Conservation (phyloP, 2,888 invertebrate species). For the Ceramica pisi region DNA sequence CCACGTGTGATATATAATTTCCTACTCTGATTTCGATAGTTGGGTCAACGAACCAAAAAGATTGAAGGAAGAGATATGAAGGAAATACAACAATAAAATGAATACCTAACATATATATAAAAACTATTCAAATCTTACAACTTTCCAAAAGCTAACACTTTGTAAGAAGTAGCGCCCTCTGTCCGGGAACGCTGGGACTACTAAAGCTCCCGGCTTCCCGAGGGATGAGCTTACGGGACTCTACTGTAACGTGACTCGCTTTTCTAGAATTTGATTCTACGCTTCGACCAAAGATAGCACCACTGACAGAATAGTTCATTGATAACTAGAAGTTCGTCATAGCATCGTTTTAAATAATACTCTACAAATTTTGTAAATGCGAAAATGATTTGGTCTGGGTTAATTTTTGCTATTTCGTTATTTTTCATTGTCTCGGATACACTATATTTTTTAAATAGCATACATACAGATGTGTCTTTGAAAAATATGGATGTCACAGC, state of each 20-base stretch:
- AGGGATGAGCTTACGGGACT: conserved; percentile 23
- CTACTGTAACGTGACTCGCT: background rate
- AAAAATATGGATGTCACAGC: too few relatives aligned
- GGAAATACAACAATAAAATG: background rate
- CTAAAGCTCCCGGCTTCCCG: conserved; percentile 43
- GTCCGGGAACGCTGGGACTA: conserved; percentile 23
- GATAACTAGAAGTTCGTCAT: conserved; percentile 13
- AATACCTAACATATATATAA: background rate
- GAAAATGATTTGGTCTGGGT: background rate
- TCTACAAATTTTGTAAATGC: conserved; percentile 4
- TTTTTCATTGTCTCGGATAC: too few relatives aligned
- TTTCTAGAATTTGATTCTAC: conserved; percentile 25
- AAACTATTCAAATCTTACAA: background rate
- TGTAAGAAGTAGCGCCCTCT: conserved; percentile 48
- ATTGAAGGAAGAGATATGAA: background rate
- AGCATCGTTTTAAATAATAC: conserved; percentile 18
- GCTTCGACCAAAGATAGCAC: conserved; percentile 51
- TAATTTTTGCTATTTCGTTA: conserved; percentile 19
- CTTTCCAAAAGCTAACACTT: background rate
- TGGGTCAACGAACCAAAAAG: background rate
- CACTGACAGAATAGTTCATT: conserved; percentile 32
- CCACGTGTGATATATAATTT: too few relatives aligned
- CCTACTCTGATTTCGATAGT: background rate
- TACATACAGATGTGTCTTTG: too few relatives aligned
- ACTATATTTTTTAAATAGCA: too few relatives aligned